Evolutionary conservation across 1,140 invertebrate genomes (phyloP).

Genomic region (Drosophila navojoa): DNA sequence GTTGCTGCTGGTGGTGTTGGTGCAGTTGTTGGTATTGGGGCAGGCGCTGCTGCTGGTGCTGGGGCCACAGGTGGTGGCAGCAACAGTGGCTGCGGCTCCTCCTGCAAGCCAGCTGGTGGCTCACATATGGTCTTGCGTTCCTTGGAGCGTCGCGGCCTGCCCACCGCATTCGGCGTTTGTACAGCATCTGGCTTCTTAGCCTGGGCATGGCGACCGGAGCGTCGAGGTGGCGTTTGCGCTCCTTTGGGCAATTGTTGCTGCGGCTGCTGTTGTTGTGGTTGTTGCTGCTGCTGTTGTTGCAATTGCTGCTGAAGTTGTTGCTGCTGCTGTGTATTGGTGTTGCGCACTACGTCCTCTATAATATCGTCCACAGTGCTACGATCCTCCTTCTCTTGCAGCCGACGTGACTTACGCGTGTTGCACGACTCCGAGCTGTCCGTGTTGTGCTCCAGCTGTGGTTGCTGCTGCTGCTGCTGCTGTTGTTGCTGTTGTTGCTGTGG

Average conservation of each 20-base stretch:
- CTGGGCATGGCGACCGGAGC: constrained; percentile 67
- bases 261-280: constrained; percentile 27
- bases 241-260: constrained; percentile 71
- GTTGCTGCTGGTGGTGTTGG: constrained; percentile 18
- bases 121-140: constrained; percentile 87
- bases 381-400: constrained; percentile 90
- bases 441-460: constrained; percentile 39
- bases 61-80: constrained; percentile 7
- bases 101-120: constrained; percentile 85
- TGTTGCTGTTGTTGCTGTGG: constrained; percentile 1
- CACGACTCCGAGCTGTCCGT: constrained; percentile 86
- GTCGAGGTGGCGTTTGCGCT: constrained; percentile 71
- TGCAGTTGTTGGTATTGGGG: constrained; percentile 1
- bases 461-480: neutral
- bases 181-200: constrained; percentile 56
- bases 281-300: constrained; percentile 42
- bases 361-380: constrained; percentile 92
- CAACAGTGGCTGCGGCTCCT: constrained; percentile 79
- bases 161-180: constrained; percentile 85
- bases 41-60: neutral
- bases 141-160: constrained; percentile 85
- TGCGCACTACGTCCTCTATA: constrained; percentile 93
- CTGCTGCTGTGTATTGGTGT: constrained; percentile 85
- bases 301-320: constrained; percentile 43
- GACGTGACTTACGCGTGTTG: constrained; percentile 91